These are phyloP conservation scores for Paramormyrops kingsleyae DNA, from an alignment of 2,113 vertebrate genomes.

Conservation along the genomic window DNA sequence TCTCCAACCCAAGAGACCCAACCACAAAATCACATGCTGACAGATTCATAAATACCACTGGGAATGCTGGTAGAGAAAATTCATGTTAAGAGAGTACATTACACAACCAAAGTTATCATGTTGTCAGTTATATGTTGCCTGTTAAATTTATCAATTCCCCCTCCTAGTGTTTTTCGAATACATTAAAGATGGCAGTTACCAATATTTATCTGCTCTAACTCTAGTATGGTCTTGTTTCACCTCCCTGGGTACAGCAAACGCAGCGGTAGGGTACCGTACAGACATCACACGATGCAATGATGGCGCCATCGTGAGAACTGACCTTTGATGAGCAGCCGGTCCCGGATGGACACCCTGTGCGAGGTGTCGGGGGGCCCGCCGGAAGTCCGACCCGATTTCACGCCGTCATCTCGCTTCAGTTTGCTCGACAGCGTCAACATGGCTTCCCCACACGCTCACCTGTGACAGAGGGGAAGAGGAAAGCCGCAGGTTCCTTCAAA, in stretches of 20 bases:
- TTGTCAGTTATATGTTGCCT: not conserved
- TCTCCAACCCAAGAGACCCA: not conserved
- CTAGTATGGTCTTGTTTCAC: not conserved
- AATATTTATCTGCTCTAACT: not conserved
- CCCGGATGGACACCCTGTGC: slow-evolving; percentile 86
- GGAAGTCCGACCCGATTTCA: slow-evolving; percentile 68
- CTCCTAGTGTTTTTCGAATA: not conserved
- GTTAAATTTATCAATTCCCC: not conserved
- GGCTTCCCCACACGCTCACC: slow-evolving; percentile 45
- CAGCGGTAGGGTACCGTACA: not conserved
- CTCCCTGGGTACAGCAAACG: not conserved
- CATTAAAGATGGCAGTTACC: not conserved
- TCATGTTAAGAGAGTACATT: not conserved
- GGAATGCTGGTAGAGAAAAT: not conserved
- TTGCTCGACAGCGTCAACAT: slow-evolving; percentile 97
- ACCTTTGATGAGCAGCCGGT: slow-evolving; percentile 97
- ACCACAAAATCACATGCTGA: not conserved
- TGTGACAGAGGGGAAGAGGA: not conserved
- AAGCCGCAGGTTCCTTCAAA: not conserved
- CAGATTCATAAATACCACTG: not conserved
- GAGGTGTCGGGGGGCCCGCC: slow-evolving; percentile 70
- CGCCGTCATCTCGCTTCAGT: slow-evolving; percentile 86
- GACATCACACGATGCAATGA: not conserved
- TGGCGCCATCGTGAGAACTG: slow-evolving; percentile 7
- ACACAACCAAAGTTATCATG: not conserved